Base-by-base conservation (phyloP, 2,113 vertebrate genomes). In the Tetrax tetrax region DNA sequence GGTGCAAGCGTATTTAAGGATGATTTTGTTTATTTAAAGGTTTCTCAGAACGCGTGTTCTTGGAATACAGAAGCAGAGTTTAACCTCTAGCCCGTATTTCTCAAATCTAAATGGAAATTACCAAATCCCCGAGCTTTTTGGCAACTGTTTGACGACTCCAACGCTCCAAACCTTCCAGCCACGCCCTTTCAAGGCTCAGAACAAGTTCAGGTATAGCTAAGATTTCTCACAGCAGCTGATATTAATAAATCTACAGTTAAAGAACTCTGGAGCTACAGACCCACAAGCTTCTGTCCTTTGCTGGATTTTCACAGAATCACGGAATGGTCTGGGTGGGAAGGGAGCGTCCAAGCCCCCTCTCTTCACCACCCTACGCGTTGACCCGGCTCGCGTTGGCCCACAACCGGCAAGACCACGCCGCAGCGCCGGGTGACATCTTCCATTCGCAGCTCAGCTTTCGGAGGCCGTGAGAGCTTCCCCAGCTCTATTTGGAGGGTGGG, bases 161-260 rank as follows among this genome's bases (percentile, higher is more conserved):
- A n/a, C 1, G 7, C 74, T 43, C 68, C 13, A 45, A 37, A 12
- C 59, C 59, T 43, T 50, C 31, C 68, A 63, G 54, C 59, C 60
- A n/a, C n/a, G 28, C 6, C 57, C 51, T 33, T n/a, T 37, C 31
- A 12, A 63, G 64, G 50, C 63, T 64, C 77, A 35, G 23, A 13
- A 14, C 10, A 4, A 41, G 13, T 41, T 41, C 41, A 41, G 41
- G 33, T 0, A 33, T 1, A 6, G 41, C 65, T 13, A 2, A 8
- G 21, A 31, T 9, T 43, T 23, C 53, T 79, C 4, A n/a, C 27
- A 64, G 60, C 28, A 13, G 25, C 6, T 12, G 25, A 14, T 12
- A n/a, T 18, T 12, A 15, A 27, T 14, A 41, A 51, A 15, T 9
- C 74, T 25, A 10, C 1, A 28, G 21, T 10, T 27, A 29, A 71